These are phyloP conservation scores for Chelmon rostratus DNA, from an alignment of 2,797 vertebrate genomes.

Conservation along the genomic window DNA sequence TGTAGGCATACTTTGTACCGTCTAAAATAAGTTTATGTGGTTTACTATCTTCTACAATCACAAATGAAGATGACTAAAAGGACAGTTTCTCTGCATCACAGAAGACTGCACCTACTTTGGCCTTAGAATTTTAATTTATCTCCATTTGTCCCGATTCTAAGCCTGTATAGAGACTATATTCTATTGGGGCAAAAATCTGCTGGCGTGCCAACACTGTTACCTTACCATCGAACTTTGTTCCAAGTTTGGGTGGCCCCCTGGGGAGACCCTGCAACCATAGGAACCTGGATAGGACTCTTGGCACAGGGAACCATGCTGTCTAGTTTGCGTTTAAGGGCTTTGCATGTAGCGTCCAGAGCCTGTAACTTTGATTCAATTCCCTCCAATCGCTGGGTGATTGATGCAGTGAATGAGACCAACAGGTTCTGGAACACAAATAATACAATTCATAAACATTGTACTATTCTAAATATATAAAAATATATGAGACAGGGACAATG, in stretches of 20 bases:
- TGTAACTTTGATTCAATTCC: slow-evolving; percentile 96
- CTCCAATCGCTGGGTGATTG: slow-evolving; percentile 94
- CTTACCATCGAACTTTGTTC: slow-evolving; percentile 99
- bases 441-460: background rate
- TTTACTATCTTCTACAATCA: background rate
- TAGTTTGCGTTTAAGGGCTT: slow-evolving; percentile 94
- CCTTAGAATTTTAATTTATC: background rate
- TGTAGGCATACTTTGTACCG: background rate
- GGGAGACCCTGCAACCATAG: slow-evolving; percentile 98
- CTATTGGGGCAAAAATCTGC: background rate
- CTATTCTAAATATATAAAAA: background rate
- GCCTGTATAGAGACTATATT: background rate
- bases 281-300: slow-evolving; percentile 97
- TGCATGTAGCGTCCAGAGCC: slow-evolving; percentile 94
- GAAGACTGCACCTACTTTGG: background rate
- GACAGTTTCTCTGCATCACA: background rate
- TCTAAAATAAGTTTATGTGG: background rate
- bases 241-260: slow-evolving; percentile 98
- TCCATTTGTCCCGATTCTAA: background rate
- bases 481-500: background rate
- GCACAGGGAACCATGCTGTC: slow-evolving; percentile 93
- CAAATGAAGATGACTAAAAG: slow-evolving; percentile 14
- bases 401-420: slow-evolving; percentile 94
- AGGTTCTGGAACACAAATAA: slow-evolving; percentile 85
- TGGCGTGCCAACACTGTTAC: background rate